Percentiles rank a stretch among this genome's conserved stretches.
phyloP scores from a whole-genome alignment of 2,888 invertebrate genomes.

The Torymus auratus region DNA sequence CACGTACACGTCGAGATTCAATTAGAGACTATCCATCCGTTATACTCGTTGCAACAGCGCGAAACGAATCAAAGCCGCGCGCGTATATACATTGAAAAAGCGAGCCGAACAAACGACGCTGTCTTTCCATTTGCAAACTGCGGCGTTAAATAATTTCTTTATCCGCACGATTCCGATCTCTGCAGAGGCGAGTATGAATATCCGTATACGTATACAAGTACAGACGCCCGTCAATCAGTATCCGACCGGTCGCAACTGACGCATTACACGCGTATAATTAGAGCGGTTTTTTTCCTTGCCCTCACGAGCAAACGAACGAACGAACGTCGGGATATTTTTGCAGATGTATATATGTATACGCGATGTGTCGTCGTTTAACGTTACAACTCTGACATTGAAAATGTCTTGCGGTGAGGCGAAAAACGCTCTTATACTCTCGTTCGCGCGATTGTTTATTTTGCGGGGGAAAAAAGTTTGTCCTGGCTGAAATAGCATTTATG shows the following conservation, averaged over 20 bases:
- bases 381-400: constrained; percentile 3
- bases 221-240: constrained; percentile 9
- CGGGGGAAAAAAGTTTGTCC: background rate
- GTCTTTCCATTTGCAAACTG: background rate
- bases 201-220: too few relatives aligned
- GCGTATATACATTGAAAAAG: background rate
- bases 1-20: background rate
- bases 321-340: background rate
- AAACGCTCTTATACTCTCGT: background rate
- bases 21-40: background rate
- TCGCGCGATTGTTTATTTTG: background rate
- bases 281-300: background rate
- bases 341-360: background rate
- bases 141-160: constrained; percentile 12
- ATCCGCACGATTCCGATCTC: constrained; percentile 2
- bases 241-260: background rate
- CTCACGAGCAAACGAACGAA: background rate
- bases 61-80: background rate
- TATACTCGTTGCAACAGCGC: background rate
- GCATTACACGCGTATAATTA: constrained; percentile 19
- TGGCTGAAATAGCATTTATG: background rate
- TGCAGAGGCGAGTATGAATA: background rate
- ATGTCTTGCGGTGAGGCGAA: too few relatives aligned
- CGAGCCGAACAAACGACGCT: background rate
- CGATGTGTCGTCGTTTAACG: background rate